Evolutionary conservation across 2,113 vertebrate genomes (phyloP).

Genomic region (Butorides virescens): DNA sequence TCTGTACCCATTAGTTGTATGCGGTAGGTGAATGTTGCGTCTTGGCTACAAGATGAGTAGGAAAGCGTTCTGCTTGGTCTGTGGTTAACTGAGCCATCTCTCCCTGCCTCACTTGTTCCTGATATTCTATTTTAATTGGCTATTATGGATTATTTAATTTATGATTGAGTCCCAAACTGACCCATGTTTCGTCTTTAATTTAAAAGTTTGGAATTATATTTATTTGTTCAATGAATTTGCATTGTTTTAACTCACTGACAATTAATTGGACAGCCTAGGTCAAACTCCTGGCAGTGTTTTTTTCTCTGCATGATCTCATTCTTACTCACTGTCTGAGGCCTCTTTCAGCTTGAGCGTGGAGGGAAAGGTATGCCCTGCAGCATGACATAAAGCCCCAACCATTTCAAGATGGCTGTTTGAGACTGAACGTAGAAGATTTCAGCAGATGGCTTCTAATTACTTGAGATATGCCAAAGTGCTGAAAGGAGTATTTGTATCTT

Average conservation of each 20-base stretch:
- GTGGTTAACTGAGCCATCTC: background rate
- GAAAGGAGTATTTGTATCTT: slow-evolving; percentile 60
- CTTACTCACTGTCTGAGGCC: slow-evolving; percentile 24
- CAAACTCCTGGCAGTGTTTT: slow-evolving; percentile 19
- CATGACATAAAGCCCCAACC: slow-evolving; percentile 3
- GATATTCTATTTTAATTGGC: slow-evolving; percentile 21
- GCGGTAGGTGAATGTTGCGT: background rate
- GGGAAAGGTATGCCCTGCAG: slow-evolving; percentile 51
- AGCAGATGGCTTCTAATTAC: slow-evolving; percentile 70
- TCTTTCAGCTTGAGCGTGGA: background rate
- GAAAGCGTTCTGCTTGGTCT: background rate
- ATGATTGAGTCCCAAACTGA: background rate
- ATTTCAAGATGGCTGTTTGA: slow-evolving; percentile 63
- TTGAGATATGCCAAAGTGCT: slow-evolving; percentile 63
- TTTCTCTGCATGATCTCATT: slow-evolving; percentile 34
- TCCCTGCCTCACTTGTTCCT: background rate
- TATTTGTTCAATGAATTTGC: slow-evolving; percentile 35
- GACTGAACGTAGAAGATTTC: slow-evolving; percentile 25
- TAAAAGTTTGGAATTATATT: background rate
- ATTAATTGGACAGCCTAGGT: slow-evolving; percentile 39
- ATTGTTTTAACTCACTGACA: slow-evolving; percentile 38
- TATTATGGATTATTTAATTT: background rate
- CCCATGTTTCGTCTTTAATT: slow-evolving; percentile 3
- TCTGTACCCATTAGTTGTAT: background rate
- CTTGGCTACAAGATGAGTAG: background rate